Conservation (phyloP, 2,888 invertebrate species). For the Pyralis farinalis region DNA sequence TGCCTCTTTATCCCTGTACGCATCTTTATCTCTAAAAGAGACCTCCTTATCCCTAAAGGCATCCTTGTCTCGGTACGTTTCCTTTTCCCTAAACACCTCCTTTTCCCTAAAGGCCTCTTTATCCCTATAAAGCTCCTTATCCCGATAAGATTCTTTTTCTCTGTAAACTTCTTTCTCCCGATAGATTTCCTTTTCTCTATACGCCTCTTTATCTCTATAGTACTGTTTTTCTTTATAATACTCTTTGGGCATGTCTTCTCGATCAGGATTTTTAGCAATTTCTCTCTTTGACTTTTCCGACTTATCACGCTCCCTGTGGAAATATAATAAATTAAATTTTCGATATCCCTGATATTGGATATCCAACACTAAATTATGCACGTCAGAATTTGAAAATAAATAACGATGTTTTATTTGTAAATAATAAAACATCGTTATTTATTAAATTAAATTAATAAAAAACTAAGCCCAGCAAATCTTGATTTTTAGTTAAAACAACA, state of each 20-base stretch:
- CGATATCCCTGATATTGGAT: conserved; percentile 45
- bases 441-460: no score
- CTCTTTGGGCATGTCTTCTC: conserved; percentile 70
- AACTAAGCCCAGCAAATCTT: no score
- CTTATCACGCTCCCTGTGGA: conserved; percentile 71
- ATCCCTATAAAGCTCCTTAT: conserved; percentile 23
- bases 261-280: conserved; percentile 52
- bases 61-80: conserved; percentile 48
- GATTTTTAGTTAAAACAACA: no score
- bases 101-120: conserved; percentile 32
- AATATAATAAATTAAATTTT: conserved; percentile 49
- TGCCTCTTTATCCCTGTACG: conserved; percentile 50
- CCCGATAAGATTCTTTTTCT: conserved; percentile 28
- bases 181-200: conserved; percentile 39
- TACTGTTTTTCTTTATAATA: conserved; percentile 73
- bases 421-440: no score
- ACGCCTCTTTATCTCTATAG: conserved; percentile 31
- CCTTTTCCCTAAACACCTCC: conserved; percentile 44
- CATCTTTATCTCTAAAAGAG: conserved; percentile 47
- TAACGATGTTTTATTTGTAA: no score
- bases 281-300: conserved; percentile 67
- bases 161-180: conserved; percentile 35
- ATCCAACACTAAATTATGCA: conserved; percentile 46
- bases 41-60: conserved; percentile 47
- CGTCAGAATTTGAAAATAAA: no score